Percentiles rank a stretch among this genome's conserved stretches.
phyloP scores from a whole-genome alignment of 2,113 vertebrate species.

The Python bivittatus region DNA sequence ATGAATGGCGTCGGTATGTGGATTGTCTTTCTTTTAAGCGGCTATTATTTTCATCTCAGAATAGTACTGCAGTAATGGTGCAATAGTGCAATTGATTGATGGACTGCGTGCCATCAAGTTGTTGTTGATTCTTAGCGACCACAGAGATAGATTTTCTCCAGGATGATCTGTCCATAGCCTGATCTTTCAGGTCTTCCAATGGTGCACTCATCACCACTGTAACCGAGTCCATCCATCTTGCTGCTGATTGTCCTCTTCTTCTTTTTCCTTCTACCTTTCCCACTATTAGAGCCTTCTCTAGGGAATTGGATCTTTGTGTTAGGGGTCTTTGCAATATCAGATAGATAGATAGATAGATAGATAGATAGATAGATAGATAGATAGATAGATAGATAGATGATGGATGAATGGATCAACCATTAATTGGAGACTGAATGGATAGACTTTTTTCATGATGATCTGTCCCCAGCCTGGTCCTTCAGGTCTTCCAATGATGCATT shows the following conservation, averaged over 20 bases:
- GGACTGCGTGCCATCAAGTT: not conserved
- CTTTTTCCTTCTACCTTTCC: not conserved
- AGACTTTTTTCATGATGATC: not conserved
- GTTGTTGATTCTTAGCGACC: not conserved
- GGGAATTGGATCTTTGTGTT: too few relatives aligned
- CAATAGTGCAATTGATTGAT: not conserved
- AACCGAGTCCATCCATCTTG: not conserved
- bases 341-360: not conserved
- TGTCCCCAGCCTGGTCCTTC: not conserved
- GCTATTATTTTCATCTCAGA: not conserved
- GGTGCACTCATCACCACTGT: not conserved
- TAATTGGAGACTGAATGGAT: not conserved
- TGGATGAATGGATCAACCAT: too few relatives aligned
- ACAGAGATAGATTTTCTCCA: not conserved
- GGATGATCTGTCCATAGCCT: not conserved
- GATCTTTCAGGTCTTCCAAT: not conserved
- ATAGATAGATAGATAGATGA: not conserved
- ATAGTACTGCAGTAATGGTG: not conserved
- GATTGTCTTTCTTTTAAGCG: slow-evolving; percentile 25
- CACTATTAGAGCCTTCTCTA: not conserved
- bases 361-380: not conserved
- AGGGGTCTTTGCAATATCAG: not conserved
- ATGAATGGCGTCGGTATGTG: slow-evolving; percentile 86
- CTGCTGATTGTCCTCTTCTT: not conserved
- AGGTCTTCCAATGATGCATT: too few relatives aligned